Evolutionary conservation across 2,113 vertebrate genomes (phyloP).

Genomic region (Alexandromys fortis): DNA sequence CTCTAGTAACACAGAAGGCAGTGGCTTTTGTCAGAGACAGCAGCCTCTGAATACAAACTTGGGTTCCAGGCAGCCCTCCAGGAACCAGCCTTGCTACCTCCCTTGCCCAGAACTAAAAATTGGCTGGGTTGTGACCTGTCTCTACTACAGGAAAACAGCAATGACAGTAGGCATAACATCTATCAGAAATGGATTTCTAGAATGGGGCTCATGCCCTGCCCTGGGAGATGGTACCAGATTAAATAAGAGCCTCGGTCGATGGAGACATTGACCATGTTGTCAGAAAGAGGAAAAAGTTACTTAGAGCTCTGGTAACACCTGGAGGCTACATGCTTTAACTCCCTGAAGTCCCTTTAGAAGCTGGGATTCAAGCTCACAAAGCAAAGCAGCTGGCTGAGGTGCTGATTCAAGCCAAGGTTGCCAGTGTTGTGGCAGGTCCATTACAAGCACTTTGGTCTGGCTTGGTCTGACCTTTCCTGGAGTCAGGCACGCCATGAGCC

Average conservation of each 20-base stretch:
- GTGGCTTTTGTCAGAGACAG: background rate
- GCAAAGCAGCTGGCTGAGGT: background rate
- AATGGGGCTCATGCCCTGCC: background rate
- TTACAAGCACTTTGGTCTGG: fast-evolving
- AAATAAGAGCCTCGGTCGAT: slow-evolving; percentile 25
- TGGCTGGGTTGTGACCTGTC: slow-evolving; percentile 60
- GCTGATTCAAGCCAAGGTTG: background rate
- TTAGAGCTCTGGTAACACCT: background rate
- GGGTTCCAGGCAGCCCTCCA: background rate
- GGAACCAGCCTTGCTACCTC: slow-evolving; percentile 39
- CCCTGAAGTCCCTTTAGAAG: slow-evolving; percentile 21
- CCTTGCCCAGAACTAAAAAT: too few relatives aligned
- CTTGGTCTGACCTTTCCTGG: fast-evolving
- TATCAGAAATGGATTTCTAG: background rate
- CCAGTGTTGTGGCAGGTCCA: background rate
- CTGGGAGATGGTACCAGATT: slow-evolving; percentile 24
- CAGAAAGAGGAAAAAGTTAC: slow-evolving; percentile 74
- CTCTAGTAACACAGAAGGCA: background rate
- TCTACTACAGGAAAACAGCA: slow-evolving; percentile 65
- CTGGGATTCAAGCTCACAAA: background rate
- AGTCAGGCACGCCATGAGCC: fast-evolving
- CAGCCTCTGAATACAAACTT: slow-evolving; percentile 16
- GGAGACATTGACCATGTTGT: slow-evolving; percentile 74
- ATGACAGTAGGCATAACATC: background rate
- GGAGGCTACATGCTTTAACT: slow-evolving; percentile 57